phyloP scores from a whole-genome alignment of 2,888 invertebrate genomes.

The Aleiodes leptofemur region DNA sequence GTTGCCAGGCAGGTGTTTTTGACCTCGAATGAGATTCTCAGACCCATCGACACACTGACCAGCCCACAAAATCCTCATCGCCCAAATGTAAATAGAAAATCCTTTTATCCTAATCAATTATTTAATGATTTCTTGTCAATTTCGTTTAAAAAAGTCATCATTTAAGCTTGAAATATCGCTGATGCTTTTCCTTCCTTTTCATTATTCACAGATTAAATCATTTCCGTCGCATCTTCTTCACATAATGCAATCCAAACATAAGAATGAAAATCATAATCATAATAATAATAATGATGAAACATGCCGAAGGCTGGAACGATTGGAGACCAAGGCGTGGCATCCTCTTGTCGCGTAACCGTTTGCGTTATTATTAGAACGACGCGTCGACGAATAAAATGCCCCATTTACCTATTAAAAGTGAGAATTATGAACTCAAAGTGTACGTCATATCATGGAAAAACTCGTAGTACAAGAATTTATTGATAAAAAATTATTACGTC shows the following conservation, averaged over 20 bases:
- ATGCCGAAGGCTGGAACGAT: constrained; percentile 16
- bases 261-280: not conserved
- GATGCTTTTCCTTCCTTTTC: too few relatives aligned
- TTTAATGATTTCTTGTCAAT: not conserved
- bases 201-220: not conserved
- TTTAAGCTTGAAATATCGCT: too few relatives aligned
- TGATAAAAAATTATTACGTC: not conserved
- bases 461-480: not conserved
- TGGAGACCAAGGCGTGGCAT: constrained; percentile 42
- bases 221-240: constrained; percentile 9
- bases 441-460: constrained; percentile 2
- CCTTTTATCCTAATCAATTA: not conserved
- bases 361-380: constrained; percentile 41
- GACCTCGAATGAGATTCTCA: constrained; percentile 28
- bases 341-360: constrained; percentile 35
- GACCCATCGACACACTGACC: constrained; percentile 48
- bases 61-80: constrained; percentile 10
- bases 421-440: constrained; percentile 27
- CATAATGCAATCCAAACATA: not conserved
- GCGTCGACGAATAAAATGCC: constrained; percentile 37
- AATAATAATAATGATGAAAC: not conserved
- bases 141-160: not conserved
- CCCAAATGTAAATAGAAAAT: too few relatives aligned
- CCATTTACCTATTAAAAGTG: constrained; percentile 32
- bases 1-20: constrained; percentile 44